Evolutionary conservation across 2,888 invertebrate species (phyloP).

Genomic region (Acanthosepion lycidas): DNA sequence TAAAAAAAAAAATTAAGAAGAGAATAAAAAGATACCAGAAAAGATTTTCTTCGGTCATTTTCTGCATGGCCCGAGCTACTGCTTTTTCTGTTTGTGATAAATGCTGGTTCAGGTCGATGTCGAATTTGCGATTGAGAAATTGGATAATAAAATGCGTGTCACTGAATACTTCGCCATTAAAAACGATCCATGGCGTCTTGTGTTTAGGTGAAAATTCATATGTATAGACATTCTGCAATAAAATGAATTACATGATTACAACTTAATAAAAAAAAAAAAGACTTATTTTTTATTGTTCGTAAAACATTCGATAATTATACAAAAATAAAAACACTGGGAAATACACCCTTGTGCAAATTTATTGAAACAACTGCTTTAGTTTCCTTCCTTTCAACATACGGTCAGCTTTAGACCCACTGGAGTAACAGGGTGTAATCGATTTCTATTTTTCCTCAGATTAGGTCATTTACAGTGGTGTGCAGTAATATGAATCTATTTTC

Average conservation of each 20-base stretch:
- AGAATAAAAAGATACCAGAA: constrained; percentile 67
- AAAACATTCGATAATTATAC: too few relatives aligned
- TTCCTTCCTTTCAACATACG: too few relatives aligned
- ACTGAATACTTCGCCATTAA: constrained; percentile 70
- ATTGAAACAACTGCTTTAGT: too few relatives aligned
- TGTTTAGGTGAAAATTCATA: constrained; percentile 71
- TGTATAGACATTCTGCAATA: constrained; percentile 67
- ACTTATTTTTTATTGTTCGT: too few relatives aligned
- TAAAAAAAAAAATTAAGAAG: too few relatives aligned
- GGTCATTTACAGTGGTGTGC: too few relatives aligned
- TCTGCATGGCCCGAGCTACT: constrained; percentile 69
- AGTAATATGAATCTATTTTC: too few relatives aligned
- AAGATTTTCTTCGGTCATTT: constrained; percentile 74
- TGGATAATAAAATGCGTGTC: constrained; percentile 75
- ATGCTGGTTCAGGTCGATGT: constrained; percentile 65
- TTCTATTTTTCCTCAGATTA: too few relatives aligned
- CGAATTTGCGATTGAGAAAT: constrained; percentile 67
- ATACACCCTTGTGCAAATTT: too few relatives aligned
- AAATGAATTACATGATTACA: neutral
- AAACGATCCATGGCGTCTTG: constrained; percentile 74
- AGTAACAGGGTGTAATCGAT: too few relatives aligned
- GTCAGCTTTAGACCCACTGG: too few relatives aligned
- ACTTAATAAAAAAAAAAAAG: neutral
- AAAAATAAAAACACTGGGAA: too few relatives aligned
- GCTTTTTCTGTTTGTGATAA: constrained; percentile 67